Percentiles rank a stretch among this genome's conserved stretches.
Conservation (phyloP, 2,888 invertebrate species). For the Harpalus rufipes region DNA sequence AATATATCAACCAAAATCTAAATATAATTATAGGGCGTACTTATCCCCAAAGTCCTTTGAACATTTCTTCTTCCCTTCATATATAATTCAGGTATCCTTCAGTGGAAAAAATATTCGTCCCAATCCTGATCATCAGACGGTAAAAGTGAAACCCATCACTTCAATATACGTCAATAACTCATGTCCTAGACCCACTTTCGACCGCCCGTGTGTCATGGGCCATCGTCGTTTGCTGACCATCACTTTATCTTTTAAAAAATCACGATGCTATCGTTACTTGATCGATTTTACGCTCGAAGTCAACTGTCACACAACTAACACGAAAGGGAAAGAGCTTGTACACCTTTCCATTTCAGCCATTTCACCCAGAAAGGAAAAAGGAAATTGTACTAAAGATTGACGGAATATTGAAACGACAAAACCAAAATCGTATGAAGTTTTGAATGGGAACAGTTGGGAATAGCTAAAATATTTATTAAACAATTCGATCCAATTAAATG, state of each 20-base stretch:
- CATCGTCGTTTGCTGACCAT: constrained; percentile 23
- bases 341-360: neutral
- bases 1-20: neutral
- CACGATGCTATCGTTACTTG: constrained; percentile 41
- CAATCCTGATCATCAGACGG: neutral
- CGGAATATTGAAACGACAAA: no score
- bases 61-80: neutral
- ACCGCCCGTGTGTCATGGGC: neutral
- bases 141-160: constrained; percentile 30
- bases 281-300: constrained; percentile 39
- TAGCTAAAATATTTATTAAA: no score
- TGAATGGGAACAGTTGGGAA: no score
- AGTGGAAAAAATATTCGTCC: neutral
- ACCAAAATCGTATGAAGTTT: no score
- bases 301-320: neutral
- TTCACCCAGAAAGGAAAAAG: neutral
- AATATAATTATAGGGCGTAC: neutral
- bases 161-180: constrained; percentile 27
- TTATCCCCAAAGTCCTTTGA: neutral
- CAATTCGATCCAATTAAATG: no score
- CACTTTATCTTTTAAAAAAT: constrained; percentile 53
- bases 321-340: neutral
- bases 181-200: constrained; percentile 60
- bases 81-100: constrained; percentile 1
- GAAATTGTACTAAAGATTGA: neutral